A percentile compares a stretch with the other conserved stretches of the same genome.
Conservation (phyloP, 1,140 invertebrate species). For the Steinernema feltiae region DNA sequence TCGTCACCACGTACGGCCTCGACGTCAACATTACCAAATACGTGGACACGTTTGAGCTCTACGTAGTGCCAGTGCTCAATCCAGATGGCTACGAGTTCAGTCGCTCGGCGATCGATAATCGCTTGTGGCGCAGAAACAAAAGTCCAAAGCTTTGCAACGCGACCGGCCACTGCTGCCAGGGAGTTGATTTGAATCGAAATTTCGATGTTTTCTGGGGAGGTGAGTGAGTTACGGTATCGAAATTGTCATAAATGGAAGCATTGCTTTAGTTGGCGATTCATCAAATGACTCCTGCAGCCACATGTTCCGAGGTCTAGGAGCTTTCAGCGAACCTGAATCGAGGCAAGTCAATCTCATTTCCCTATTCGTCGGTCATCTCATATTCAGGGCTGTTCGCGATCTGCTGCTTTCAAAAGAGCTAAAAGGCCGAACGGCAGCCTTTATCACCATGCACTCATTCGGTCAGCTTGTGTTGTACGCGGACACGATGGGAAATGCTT, state of each 20-base stretch:
- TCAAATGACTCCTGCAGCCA: background rate
- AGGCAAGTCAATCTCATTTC: no score
- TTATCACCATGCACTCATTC: background rate
- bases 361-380: no score
- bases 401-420: background rate
- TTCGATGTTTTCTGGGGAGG: background rate
- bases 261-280: background rate
- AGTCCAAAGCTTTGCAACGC: background rate
- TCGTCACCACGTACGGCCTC: constrained; percentile 1
- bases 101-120: background rate
- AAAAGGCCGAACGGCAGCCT: background rate
- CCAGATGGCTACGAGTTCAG: constrained; percentile 55
- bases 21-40: constrained; percentile 34
- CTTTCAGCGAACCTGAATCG: background rate
- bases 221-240: background rate
- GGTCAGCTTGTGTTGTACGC: background rate
- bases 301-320: background rate
- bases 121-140: background rate
- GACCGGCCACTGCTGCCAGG: background rate
- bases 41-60: constrained; percentile 55
- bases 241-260: background rate
- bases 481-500: background rate
- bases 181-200: background rate
- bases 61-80: constrained; percentile 59
- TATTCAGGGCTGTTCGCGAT: background rate